A percentile compares a stretch with the other conserved stretches of the same genome.
These are phyloP conservation scores for Zophobas morio DNA, from an alignment of 1,140 invertebrate species.

Conservation along the genomic window DNA sequence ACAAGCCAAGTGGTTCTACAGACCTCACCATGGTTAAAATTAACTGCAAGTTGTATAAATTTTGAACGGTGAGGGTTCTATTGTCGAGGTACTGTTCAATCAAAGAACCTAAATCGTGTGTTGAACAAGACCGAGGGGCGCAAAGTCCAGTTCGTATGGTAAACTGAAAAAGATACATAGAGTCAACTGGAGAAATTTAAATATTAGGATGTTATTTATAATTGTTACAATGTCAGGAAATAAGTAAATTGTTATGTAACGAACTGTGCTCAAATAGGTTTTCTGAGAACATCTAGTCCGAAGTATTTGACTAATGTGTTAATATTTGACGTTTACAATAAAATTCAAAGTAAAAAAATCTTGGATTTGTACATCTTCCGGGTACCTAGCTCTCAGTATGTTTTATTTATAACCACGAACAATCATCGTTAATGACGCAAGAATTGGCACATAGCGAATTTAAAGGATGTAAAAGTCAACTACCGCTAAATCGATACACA, in stretches of 20 bases:
- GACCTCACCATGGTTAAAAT: conserved; percentile 54
- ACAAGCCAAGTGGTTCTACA: conserved; percentile 43
- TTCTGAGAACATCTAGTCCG: no score
- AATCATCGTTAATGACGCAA: not conserved
- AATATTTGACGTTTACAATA: no score
- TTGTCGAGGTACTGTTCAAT: conserved; percentile 52
- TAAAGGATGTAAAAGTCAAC: not conserved
- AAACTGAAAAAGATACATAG: conserved; percentile 54
- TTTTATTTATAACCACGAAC: not conserved
- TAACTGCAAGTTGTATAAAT: conserved; percentile 54
- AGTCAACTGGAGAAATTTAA: no score
- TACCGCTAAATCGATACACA: not conserved
- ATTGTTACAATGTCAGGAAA: conserved; percentile 15
- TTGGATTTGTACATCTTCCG: no score
- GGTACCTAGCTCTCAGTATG: no score
- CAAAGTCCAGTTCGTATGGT: conserved; percentile 60
- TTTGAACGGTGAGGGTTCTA: conserved; percentile 52
- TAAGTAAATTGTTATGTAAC: conserved; percentile 8
- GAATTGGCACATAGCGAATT: conserved; percentile 18
- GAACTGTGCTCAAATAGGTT: no score
- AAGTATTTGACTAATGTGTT: no score
- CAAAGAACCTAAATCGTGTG: conserved; percentile 53
- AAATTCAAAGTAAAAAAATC: conserved; percentile 3
- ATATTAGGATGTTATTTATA: not conserved
- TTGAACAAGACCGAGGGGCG: conserved; percentile 57